Base-by-base conservation (phyloP, 1,140 invertebrate genomes). In the Marisa cornuarietis region DNA sequence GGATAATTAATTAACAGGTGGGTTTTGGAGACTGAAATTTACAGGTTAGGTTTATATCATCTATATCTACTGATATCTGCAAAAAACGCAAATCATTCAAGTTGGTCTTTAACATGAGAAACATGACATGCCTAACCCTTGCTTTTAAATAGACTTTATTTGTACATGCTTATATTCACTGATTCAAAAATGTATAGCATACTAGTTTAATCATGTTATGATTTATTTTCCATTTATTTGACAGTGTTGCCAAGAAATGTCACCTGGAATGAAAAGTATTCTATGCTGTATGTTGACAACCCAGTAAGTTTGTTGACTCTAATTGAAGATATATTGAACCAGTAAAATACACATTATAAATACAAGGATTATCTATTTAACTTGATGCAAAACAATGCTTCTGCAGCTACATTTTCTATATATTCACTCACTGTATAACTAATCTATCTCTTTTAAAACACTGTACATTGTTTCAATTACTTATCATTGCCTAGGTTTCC, bases 241-340 rank as follows among this genome's bases (percentile, higher is more conserved):
- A 77, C 78, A 89, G 87, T 90, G 82, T 71, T 81, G 62, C 76
- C 81, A 71, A 84, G 82, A 77, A 83, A 89, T n/a, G 83, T 87
- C 10, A 94, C 94, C 13, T 97, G 96, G 96, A 94, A 93, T 76
- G 90, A 92, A 22, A 93, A 92, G 10, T 94, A 95, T 85, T 94
- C 95, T 86, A 86, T 97, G 51, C 92, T 97, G 24, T 97, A 95
- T 85, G 95, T 97, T 77, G 96, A 97, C 87, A 96, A 96, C 89
- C 96, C 96, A 11, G 96, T 96, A 66, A 84, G 86, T 86, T 65
- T 63, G 18, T 65, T 51, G 20, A 14, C 9, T 77, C 63, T 22
- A 13, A 63, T 76, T 62, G 24, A 8, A 68, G 52, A 54, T 14
- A 54, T 14, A 6, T 42, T 42, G 31, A 42, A n/a, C n/a, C n/a